These are phyloP conservation scores for Microhierax caerulescens DNA, from an alignment of 2,797 vertebrate species.

Conservation along the genomic window DNA sequence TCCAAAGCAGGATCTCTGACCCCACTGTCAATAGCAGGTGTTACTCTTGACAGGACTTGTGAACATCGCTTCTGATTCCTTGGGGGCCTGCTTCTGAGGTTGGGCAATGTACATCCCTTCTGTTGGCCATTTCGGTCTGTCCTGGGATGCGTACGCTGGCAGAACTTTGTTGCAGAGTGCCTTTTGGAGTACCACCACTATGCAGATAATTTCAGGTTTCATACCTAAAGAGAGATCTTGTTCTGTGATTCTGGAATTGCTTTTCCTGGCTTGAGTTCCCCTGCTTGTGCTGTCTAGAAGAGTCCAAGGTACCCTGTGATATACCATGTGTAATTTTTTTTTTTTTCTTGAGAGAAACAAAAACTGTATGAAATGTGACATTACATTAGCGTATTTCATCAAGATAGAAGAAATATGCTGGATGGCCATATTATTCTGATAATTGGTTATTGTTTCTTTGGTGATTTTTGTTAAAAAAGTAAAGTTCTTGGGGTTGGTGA, in stretches of 20 bases:
- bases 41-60: background rate
- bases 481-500: background rate
- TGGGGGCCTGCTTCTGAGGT: background rate
- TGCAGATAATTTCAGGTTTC: background rate
- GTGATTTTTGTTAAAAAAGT: background rate
- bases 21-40: background rate
- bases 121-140: background rate
- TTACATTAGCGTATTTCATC: background rate
- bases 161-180: background rate
- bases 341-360: background rate
- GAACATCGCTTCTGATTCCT: background rate
- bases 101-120: background rate
- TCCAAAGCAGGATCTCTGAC: background rate
- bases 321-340: background rate
- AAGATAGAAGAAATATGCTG: background rate
- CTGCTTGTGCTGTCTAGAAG: background rate
- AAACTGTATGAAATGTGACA: background rate
- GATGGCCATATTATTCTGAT: background rate
- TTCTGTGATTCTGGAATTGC: background rate
- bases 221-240: background rate
- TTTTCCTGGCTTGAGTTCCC: background rate
- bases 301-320: background rate
- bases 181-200: background rate
- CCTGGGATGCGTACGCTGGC: background rate
- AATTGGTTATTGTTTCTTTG: background rate